These are phyloP conservation scores for Torymus aiolomorphi DNA, from an alignment of 2,888 invertebrate species.

Conservation along the genomic window DNA sequence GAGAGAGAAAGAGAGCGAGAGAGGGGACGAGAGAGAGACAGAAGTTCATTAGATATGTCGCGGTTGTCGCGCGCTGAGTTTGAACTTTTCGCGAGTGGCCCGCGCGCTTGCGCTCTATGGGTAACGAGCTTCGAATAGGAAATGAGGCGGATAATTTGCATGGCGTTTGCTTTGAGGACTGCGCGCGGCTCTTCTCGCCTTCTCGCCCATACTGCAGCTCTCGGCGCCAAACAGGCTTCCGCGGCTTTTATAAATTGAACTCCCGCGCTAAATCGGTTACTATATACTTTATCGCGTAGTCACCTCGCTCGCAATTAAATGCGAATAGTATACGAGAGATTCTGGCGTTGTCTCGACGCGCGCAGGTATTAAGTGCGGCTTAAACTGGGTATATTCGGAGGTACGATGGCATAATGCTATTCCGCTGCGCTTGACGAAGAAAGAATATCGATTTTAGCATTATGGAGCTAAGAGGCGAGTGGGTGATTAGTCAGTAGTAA, in stretches of 20 bases:
- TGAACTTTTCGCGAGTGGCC: slow-evolving; percentile 54
- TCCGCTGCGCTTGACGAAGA: neutral
- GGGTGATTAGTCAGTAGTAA: no score
- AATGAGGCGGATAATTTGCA: slow-evolving; percentile 63
- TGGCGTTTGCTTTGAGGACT: slow-evolving; percentile 58
- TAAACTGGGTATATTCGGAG: no score
- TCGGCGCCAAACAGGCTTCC: slow-evolving; percentile 31
- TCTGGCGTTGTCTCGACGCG: no score
- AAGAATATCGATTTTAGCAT: neutral
- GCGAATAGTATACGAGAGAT: neutral
- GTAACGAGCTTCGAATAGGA: slow-evolving; percentile 63
- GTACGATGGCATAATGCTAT: no score
- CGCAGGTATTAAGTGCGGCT: no score
- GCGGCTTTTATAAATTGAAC: slow-evolving; percentile 38
- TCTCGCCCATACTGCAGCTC: neutral
- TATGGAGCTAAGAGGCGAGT: no score
- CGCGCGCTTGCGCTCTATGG: slow-evolving; percentile 35
- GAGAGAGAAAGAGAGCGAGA: slow-evolving; percentile 18
- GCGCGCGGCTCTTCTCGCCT: slow-evolving; percentile 5
- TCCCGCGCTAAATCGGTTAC: slow-evolving; percentile 1
- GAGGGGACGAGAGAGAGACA: slow-evolving; percentile 31
- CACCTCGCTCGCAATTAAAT: slow-evolving; percentile 32
- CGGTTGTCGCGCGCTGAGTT: slow-evolving; percentile 53
- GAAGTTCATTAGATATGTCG: slow-evolving; percentile 56
- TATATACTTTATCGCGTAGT: slow-evolving; percentile 9